phyloP scores from a whole-genome alignment of 2,888 invertebrate genomes.

The Pristionchus mayeri region DNA sequence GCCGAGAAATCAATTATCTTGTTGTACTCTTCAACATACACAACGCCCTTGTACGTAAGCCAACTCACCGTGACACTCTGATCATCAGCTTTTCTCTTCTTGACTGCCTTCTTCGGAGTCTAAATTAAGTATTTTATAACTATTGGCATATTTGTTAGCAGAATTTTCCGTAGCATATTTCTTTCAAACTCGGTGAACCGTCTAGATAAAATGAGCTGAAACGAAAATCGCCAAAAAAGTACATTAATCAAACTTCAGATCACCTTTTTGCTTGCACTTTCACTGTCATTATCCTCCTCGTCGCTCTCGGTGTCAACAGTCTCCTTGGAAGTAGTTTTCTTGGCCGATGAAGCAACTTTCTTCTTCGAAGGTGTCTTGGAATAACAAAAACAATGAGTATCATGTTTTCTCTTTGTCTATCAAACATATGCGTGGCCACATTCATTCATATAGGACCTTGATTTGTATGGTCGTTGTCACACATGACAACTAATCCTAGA shows the following conservation, averaged over 20 bases:
- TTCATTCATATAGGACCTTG: too few species aligned
- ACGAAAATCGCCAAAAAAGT: too few species aligned
- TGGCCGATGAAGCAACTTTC: background rate
- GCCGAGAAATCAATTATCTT: background rate
- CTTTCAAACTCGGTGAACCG: too few species aligned
- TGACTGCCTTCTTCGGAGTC: slow-evolving; percentile 9
- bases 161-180: too few species aligned
- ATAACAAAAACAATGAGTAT: too few species aligned
- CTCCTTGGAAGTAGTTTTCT: background rate
- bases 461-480: too few species aligned
- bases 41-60: too few species aligned
- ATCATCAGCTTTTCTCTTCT: background rate
- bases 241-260: background rate
- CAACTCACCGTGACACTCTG: background rate
- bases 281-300: background rate
- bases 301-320: slow-evolving; percentile 20
- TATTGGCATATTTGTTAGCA: background rate
- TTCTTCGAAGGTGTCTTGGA: background rate
- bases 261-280: background rate
- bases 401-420: too few species aligned
- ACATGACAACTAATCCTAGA: too few species aligned
- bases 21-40: background rate
- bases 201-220: too few species aligned
- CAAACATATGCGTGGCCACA: too few species aligned
- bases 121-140: background rate